A percentile compares a stretch with the other conserved stretches of the same genome.
phyloP scores from a whole-genome alignment of 2,888 invertebrate species.

The Chymomyza caudatula region DNA sequence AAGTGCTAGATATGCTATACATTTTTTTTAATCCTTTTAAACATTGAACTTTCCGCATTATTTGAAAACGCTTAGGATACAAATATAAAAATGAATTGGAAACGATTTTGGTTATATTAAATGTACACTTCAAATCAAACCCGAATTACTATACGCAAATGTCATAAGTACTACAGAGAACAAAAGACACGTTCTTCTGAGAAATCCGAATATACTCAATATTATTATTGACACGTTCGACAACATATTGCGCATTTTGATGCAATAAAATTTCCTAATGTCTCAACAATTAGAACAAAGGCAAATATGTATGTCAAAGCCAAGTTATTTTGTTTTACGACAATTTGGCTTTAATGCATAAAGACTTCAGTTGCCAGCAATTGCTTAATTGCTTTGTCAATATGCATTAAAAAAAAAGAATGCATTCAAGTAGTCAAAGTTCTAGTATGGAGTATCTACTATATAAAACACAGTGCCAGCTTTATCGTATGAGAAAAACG shows the following conservation, averaged over 20 bases:
- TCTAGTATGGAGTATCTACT: background rate
- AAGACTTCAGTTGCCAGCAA: background rate
- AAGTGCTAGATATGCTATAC: no score
- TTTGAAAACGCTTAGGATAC: no score
- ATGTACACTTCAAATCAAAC: no score
- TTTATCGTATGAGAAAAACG: background rate
- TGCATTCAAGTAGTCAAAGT: background rate
- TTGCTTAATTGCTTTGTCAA: background rate
- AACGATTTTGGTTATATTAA: no score
- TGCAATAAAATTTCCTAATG: background rate
- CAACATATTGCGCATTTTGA: background rate
- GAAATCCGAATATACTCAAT: background rate
- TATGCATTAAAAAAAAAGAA: background rate
- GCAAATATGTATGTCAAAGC: background rate
- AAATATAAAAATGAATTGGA: no score
- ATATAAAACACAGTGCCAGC: background rate
- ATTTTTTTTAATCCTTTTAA: no score
- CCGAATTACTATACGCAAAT: background rate
- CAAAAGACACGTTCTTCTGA: background rate
- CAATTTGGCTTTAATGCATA: background rate
- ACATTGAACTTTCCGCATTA: no score
- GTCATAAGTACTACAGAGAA: background rate
- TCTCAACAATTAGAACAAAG: background rate
- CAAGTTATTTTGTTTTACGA: background rate
- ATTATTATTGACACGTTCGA: background rate